Evolutionary conservation across 2,797 vertebrate genomes (phyloP).

Genomic region (Lithobates pipiens): DNA sequence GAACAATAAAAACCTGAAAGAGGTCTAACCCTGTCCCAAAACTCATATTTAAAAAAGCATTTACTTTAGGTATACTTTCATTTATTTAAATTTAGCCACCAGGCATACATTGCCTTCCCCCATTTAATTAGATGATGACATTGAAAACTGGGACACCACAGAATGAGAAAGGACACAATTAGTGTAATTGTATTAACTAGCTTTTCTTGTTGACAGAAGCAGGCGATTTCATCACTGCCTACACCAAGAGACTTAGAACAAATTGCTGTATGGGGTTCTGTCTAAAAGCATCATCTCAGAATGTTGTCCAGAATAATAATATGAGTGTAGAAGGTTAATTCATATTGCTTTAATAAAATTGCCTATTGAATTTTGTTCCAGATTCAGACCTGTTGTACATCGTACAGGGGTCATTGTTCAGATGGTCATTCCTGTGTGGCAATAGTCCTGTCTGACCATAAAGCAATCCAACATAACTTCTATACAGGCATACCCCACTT

Average conservation of each 20-base stretch:
- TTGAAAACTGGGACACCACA: constrained; percentile 5
- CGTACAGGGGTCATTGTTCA: too few relatives aligned
- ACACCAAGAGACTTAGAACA: constrained; percentile 12
- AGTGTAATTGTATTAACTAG: constrained; percentile 17
- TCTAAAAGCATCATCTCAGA: neutral
- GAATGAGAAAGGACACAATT: constrained; percentile 4
- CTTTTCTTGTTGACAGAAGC: constrained; percentile 32
- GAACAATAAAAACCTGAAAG: neutral
- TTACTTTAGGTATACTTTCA: neutral
- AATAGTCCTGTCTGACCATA: too few relatives aligned
- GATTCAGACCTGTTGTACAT: too few relatives aligned
- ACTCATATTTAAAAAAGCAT: neutral
- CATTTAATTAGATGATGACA: constrained; percentile 8
- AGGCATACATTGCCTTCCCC: neutral
- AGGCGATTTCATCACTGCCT: constrained; percentile 17
- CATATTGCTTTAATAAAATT: too few relatives aligned
- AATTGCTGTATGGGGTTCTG: neutral
- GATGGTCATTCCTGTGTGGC: too few relatives aligned
- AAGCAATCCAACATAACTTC: too few relatives aligned
- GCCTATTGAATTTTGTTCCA: too few relatives aligned
- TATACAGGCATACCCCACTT: too few relatives aligned
- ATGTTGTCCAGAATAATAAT: neutral
- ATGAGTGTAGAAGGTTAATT: neutral
- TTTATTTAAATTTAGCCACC: neutral
- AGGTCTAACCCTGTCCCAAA: neutral